Evolutionary conservation across 1,140 invertebrate species (phyloP), one percentile per base, ranked within the genome.

Genomic region (Drosophila fuyamai): DNA sequence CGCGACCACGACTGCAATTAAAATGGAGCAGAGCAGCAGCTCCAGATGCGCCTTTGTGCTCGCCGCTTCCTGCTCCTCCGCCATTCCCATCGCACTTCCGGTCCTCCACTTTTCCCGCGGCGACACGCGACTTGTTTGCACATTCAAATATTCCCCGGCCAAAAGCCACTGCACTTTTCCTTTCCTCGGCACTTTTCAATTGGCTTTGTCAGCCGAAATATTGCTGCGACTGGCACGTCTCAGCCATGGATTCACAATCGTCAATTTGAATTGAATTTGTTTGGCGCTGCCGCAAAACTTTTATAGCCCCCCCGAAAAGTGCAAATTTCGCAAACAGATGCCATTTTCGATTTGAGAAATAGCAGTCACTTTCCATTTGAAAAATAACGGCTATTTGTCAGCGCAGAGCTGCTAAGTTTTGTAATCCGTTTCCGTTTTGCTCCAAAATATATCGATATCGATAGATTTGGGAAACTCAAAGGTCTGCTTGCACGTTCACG

Each of bases 181-280:
- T 40, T 41, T 53, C 38, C 41, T 12, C 18, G 36, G 40, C 59
- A 44, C 38, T 65, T 76, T 57, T 47, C 54, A 65, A 47, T 46
- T 57, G 61, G 50, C 32, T 7, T 36, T 66, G 62, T 38, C 43
- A 66, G 43, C 36, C 41, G n/a, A 62, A 50, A 61, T 54, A 23
- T 47, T 43, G 16, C n/a, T 18, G 43, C 16, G 12, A 47, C 44
- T 55, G 43, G 53, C 67, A 71, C 40, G 58, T 63, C 54, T 18
- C 44, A 29, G 40, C 29, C 51, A 50, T 50, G 68, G 76, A 68
- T 67, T 84, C 65, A 36, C 81, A 76, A 84, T 83, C 81, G 68
- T 83, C 76, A 84, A 83, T 83, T 85, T 84, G 72, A 74, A 81
- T 85, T 70, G 71, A 68, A 81, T 73, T 68, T 60, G 54, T 35